phyloP scores from a whole-genome alignment of 2,797 vertebrate genomes.

The Hozukius guyotensis region DNA sequence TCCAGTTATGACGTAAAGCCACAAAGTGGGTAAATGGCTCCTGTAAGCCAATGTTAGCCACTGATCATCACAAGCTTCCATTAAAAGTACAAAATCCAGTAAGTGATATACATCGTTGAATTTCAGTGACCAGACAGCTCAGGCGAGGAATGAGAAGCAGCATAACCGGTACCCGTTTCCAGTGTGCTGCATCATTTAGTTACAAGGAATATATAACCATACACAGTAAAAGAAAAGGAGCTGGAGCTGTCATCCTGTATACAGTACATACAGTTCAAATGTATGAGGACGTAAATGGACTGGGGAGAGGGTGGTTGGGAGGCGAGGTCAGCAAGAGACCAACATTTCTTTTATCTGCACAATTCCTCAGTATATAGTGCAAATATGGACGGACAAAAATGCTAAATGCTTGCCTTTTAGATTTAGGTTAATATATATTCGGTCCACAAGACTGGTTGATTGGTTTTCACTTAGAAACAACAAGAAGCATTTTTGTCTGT shows the following conservation, averaged over 20 bases:
- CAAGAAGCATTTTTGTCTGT: background rate
- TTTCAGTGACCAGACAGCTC: background rate
- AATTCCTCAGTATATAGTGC: background rate
- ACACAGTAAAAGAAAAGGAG: slow-evolving; percentile 8
- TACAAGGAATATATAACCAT: background rate
- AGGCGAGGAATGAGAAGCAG: background rate
- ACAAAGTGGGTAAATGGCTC: background rate
- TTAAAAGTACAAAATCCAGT: background rate
- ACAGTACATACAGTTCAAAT: slow-evolving; percentile 12
- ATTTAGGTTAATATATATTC: background rate
- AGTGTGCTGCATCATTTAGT: slow-evolving; percentile 15
- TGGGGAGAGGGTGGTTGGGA: background rate
- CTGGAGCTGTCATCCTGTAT: slow-evolving; percentile 33
- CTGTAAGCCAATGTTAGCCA: background rate
- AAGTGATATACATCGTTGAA: background rate
- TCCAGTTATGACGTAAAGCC: background rate
- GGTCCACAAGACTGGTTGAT: background rate
- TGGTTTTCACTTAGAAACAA: slow-evolving; percentile 10
- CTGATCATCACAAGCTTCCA: background rate
- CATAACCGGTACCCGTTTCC: background rate
- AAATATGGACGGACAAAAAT: background rate
- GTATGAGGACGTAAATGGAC: slow-evolving; percentile 36
- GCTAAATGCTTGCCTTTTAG: background rate
- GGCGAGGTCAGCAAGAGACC: slow-evolving; percentile 23
- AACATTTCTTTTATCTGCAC: slow-evolving; percentile 15